Conservation (phyloP, 35 echinoderm and acorn worm genomes). For the Ophiothrix spiculata region DNA sequence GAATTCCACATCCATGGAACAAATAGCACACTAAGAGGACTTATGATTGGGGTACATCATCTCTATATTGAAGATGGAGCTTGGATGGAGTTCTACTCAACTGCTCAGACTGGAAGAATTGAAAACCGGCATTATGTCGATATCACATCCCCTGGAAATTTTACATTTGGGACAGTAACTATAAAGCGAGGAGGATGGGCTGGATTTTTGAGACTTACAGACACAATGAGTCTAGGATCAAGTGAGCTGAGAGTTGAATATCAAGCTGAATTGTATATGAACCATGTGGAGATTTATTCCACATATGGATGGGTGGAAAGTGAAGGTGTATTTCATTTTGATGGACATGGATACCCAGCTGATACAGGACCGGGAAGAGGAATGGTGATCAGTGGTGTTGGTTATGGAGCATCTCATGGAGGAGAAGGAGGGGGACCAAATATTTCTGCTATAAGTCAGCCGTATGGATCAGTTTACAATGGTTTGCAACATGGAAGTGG, state of each 20-base stretch:
- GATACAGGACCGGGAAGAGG: constrained; percentile 71
- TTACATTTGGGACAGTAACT: constrained; percentile 84
- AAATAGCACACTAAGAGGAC: constrained; percentile 68
- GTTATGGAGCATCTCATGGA: constrained; percentile 87
- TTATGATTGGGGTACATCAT: constrained; percentile 82
- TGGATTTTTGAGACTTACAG: constrained; percentile 60
- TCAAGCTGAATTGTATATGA: constrained; percentile 65
- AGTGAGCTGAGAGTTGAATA: constrained; percentile 85
- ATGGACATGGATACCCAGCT: constrained; percentile 64
- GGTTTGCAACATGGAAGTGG: constrained; percentile 69
- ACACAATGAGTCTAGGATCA: constrained; percentile 58
- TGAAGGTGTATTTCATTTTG: constrained; percentile 78
- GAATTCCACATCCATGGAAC: constrained; percentile 92
- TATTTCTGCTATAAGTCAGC: constrained; percentile 47
- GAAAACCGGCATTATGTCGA: constrained; percentile 63
- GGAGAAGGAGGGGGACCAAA: constrained; percentile 79
- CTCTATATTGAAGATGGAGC: constrained; percentile 80
- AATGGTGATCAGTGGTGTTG: constrained; percentile 25
- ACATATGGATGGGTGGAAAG: constrained; percentile 90
- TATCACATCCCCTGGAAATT: constrained; percentile 73
- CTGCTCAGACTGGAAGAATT: constrained; percentile 61
- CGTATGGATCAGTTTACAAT: constrained; percentile 74
- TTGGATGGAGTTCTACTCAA: constrained; percentile 65
- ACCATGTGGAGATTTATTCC: constrained; percentile 70
- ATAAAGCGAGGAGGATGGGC: constrained; percentile 70